Conservation (phyloP, 2,113 vertebrate genomes). For the Propithecus coquereli region DNA sequence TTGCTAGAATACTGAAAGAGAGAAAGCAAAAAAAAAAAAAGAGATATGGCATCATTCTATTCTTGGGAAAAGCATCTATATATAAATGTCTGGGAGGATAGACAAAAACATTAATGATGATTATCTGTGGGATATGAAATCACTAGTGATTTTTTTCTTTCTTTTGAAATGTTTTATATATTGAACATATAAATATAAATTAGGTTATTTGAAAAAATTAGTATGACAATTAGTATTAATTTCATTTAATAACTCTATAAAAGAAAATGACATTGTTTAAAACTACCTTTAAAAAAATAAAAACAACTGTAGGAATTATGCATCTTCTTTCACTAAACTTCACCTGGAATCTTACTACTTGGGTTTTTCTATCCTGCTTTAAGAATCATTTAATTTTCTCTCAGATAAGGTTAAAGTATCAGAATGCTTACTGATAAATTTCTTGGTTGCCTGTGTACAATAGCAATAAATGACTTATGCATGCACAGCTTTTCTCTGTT, state of each 20-base stretch:
- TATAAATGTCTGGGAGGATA: neutral
- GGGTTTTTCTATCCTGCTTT: neutral
- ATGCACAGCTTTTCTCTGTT: neutral
- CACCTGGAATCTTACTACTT: neutral
- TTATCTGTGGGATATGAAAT: neutral
- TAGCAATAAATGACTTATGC: conserved; percentile 31
- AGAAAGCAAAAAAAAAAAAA: neutral
- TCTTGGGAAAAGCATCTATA: neutral
- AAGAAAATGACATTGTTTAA: neutral
- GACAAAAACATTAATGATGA: conserved; percentile 19
- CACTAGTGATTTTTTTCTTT: neutral
- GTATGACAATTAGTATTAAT: neutral
- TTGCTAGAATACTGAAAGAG: neutral
- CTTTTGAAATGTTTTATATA: neutral
- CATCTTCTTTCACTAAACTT: neutral
- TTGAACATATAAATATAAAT: conserved; percentile 3
- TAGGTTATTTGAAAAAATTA: conserved; percentile 24
- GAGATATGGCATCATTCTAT: neutral
- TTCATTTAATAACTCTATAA: conserved; percentile 6
- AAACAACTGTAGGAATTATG: neutral
- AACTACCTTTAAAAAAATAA: neutral
- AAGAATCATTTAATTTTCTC: neutral
- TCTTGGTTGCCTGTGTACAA: neutral
- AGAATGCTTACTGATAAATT: neutral
- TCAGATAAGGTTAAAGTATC: neutral